A percentile compares a stretch with the other conserved stretches of the same genome.
Conservation (phyloP, 1,140 invertebrate genomes). For the Telenomus remus region DNA sequence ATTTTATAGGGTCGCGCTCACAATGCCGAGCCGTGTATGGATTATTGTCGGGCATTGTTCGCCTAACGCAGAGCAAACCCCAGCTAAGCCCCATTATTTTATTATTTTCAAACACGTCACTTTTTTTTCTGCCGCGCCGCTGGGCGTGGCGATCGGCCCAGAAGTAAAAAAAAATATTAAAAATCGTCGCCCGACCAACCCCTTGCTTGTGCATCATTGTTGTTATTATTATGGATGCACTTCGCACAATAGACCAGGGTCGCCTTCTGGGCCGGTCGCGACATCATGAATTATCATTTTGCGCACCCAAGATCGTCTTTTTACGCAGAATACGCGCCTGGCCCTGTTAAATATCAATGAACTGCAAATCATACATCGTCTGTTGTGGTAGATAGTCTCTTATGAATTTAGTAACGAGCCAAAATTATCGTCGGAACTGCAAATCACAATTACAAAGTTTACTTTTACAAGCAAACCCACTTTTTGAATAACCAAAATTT, state of each 20-base stretch:
- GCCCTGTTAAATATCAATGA: neutral
- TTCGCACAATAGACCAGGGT: conserved; percentile 3
- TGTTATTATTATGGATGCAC: conserved; percentile 39
- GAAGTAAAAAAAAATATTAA: conserved; percentile 61
- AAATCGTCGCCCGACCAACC: conserved; percentile 58
- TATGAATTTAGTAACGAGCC: neutral
- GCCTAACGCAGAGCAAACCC: conserved; percentile 59
- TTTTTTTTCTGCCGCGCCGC: conserved; percentile 45
- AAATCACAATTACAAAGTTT: too few relatives aligned
- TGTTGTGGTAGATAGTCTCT: neutral
- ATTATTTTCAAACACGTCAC: conserved; percentile 71
- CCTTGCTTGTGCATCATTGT: conserved; percentile 53
- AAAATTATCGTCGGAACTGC: too few relatives aligned
- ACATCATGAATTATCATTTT: conserved; percentile 52
- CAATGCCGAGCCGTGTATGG: conserved; percentile 66
- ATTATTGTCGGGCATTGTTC: conserved; percentile 68
- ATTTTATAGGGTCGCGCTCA: conserved; percentile 72
- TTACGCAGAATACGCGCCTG: conserved; percentile 2
- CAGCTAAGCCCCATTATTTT: conserved; percentile 66
- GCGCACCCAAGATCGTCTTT: neutral
- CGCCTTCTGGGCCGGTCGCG: conserved; percentile 36
- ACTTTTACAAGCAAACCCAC: too few relatives aligned
- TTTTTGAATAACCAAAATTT: too few relatives aligned
- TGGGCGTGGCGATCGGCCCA: conserved; percentile 62
- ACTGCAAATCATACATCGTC: neutral